Base-by-base conservation (phyloP, 2,888 invertebrate species). In the Lumbricus terrestris region DNA sequence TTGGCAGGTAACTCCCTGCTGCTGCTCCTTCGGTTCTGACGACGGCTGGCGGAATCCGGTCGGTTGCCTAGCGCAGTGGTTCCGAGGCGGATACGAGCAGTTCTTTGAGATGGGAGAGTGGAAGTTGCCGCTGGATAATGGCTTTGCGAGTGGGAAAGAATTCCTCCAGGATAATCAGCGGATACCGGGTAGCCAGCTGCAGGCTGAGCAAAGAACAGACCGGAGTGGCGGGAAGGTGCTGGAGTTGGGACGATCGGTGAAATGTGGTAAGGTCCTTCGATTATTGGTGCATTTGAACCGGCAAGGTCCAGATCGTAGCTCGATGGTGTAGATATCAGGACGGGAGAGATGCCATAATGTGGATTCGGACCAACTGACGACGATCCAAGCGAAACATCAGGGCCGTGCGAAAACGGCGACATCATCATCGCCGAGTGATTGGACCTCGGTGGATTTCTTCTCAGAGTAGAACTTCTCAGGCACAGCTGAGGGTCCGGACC, bases 51-150 rank as follows among this genome's bases (percentile, higher is more conserved):
- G 1, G 47, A 47, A 33, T 89, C 89, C 20, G 89, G 47, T 89
- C 89, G 42, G 33, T 33, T 69, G 47, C 34, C 47, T 0, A 89
- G 89, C 8, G 89, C 42, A 33, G 89, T 89, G 4, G 89, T 89
- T 42, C 89, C 89, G 20, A 89, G 82, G 42, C 89, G 89, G 37
- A 54, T 42, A 23, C 42, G 37, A 33, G 47, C 34, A 13, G 54
- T 89, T 29, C 89, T 89, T 33, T 89, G 89, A 18, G 89, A 42
- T 29, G 90, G 47, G 33, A 88, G 38, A n/a, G 47, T 88, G 33
- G 42, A 54, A 54, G 90, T 90, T 34, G 42, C n/a, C 23, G 90
- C 34, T 3, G 85, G 85, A 85, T 85, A 85, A 37, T 35, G 85
- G 34, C 37, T 23, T 85, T 37, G 85, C 13, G 85, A 8, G 35